Base-by-base conservation (phyloP, 2,797 vertebrate genomes). In the Echeneis naucrates region DNA sequence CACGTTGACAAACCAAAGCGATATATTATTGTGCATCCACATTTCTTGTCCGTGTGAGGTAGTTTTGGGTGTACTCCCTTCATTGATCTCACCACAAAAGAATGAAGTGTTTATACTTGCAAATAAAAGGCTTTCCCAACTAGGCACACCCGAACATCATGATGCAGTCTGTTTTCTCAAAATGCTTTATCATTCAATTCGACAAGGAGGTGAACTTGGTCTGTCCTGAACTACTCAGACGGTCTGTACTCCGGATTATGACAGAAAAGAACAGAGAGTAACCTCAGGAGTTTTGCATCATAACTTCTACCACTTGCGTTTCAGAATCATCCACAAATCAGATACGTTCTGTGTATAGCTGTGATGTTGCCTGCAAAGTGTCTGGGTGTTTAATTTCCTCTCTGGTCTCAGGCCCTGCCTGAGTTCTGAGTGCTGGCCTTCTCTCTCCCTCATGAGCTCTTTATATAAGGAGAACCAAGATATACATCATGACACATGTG, bases 1-100 rank as follows among this genome's bases (percentile, higher is more conserved):
- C 35, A 62, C 8, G 19, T 50, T 76, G 50, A 51, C 56, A 76
- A 81, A 79, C 26, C 35, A 56, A 40, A 55, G 55, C 70, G 58
- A 85, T 75, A 32, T 84, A 74, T 42, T 56, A 7, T 47, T 65
- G 61, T 47, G 51, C 42, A 26, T 5, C 17, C 56, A 52, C 76
- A 82, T 85, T 87, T 66, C 52, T 85, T 55, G 66, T 78, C 82
- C 80, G 65, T 89, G 82, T 90, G 78, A 90, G 75, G 85, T 91
- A 44, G 55, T 40, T 66, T 69, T 77, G 69, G 67, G 79, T 44
- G 67, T 59, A 76, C 86, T 81, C 84, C 81, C 73, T 82, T 26
- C 45, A 66, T 84, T 83, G 88, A 92, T 89, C 87, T 92, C 87
- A 93, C 74, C 74, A 77, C 61, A 74, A 54, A 85, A 86, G 82